Evolutionary conservation across 2,888 invertebrate genomes (phyloP), one percentile per base, ranked within the genome.

Genomic region (Entomobrya multifasciata): DNA sequence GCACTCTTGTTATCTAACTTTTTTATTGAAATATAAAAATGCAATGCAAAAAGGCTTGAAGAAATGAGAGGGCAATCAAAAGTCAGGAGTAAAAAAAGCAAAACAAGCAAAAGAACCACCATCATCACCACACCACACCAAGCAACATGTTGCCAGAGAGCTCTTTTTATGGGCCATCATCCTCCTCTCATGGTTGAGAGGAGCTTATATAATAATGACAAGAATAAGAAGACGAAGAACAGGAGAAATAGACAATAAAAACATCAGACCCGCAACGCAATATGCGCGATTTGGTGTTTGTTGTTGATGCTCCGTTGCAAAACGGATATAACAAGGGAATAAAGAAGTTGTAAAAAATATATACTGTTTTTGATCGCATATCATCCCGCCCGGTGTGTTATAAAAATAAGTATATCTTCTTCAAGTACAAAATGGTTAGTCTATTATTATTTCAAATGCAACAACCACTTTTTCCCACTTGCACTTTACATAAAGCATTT

Each of bases 101-200:
- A 83, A 41, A 81, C 47, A 57, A 81, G 55, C 81, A 82, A 84
- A 77, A 74, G 84, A n/a, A n/a, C n/a, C n/a, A n/a, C n/a, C n/a
- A n/a, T n/a, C n/a, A n/a, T n/a, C n/a, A n/a, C n/a, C n/a, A n/a
- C n/a, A n/a, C n/a, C n/a, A n/a, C n/a, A n/a, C n/a, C n/a, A n/a
- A 77, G 27, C 80, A 41, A 80, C 67, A 80, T 72, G 65, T 30
- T 47, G 57, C 70, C 52, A 55, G 77, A 78, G 84, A 78, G 77
- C 47, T 60, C 57, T 67, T 84, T 84, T 84, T 84, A 84, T 84
- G 84, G 67, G 84, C 84, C 84, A 72, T 72, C 72, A 72, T 72
- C 72, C 25, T 72, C 67, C 67, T 70, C 27, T 41, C 72, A 84
- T 84, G 84, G 57, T 84, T 84, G 77, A 84, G 78, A 78, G 78